Conservation (phyloP, 2,113 vertebrate species). For the Scophthalmus maximus region DNA sequence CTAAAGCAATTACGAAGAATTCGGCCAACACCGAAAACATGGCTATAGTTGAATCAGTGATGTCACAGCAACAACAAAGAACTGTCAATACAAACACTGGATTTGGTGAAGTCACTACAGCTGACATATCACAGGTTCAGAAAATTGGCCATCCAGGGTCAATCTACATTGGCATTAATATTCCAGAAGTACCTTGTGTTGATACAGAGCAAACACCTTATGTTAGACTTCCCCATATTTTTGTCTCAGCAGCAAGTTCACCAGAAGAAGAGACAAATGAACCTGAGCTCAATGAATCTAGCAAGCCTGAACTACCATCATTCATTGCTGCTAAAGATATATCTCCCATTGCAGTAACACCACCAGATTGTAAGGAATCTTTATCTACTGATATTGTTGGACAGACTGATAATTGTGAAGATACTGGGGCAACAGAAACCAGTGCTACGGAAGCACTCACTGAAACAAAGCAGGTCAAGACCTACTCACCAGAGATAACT, state of each 20-base stretch:
- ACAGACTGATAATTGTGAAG: conserved; percentile 9
- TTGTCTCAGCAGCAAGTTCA: conserved; percentile 78
- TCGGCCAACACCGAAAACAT: background rate
- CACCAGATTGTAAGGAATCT: conserved; percentile 26
- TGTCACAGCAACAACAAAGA: too few relatives aligned
- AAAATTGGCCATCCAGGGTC: conserved; percentile 37
- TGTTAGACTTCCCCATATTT: conserved; percentile 74
- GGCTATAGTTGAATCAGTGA: background rate
- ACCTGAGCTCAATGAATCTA: background rate
- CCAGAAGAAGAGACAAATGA: conserved; percentile 74
- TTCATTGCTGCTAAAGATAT: conserved; percentile 20
- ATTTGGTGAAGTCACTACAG: too few relatives aligned
- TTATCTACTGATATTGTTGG: conserved; percentile 8
- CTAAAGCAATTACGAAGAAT: background rate
- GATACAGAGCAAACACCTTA: conserved; percentile 44
- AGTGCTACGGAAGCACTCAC: background rate
- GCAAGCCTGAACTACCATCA: conserved; percentile 25
- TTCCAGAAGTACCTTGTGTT: conserved; percentile 28
- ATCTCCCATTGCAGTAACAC: background rate
- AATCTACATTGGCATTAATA: conserved; percentile 71
- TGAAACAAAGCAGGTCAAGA: conserved; percentile 38
- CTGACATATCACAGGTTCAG: conserved; percentile 10
- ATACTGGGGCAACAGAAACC: conserved; percentile 1
- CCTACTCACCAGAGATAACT: conserved; percentile 18
- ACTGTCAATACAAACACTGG: too few relatives aligned